Base-by-base conservation (phyloP, 2,888 invertebrate genomes). In the Stegana nigrithorax region DNA sequence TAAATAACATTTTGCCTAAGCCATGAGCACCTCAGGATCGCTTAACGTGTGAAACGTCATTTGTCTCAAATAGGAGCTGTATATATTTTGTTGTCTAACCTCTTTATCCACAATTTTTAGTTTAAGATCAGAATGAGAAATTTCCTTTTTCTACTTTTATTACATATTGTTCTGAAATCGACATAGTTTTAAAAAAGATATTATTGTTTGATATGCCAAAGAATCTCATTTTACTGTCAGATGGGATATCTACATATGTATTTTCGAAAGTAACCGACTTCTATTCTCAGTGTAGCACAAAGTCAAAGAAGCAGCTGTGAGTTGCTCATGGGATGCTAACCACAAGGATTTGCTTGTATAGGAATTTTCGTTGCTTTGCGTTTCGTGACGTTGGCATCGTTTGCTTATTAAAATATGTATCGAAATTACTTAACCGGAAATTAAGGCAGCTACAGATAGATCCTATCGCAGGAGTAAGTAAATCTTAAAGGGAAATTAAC, bases 361-460 rank as follows among this genome's bases (percentile, higher is more conserved):
- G 42, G 25, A 23, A 57, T 57, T 57, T 42, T 26, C 14, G 68
- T 19, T 39, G 44, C 23, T 32, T 47, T n/a, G 50, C 59, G 23
- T 59, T 36, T 36, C 23, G 7, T 23, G 29, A 45, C 23, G 44
- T 47, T 19, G 29, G 12, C 29, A 29, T 27, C 39, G 39, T 14
- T n/a, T 39, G 39, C 14, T 4, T 17, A 39, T 47, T 47, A 64
- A 69, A 68, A 73, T 73, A 23, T 36, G 36, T 36, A 73, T 72
- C 69, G 73, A 74, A 75, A 74, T 75, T 74, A 73, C 72, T 68
- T 73, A 72, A 72, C 74, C 74, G 75, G 79, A 79, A 79, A 78
- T 76, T 76, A 76, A 75, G 76, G 27, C 45, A 44, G 27, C 29
- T 14, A 45, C 23, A 21, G 32, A 58, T 4, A 19, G 50, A 61